Conservation (phyloP, 2,113 vertebrate species). For the Canis aureus region DNA sequence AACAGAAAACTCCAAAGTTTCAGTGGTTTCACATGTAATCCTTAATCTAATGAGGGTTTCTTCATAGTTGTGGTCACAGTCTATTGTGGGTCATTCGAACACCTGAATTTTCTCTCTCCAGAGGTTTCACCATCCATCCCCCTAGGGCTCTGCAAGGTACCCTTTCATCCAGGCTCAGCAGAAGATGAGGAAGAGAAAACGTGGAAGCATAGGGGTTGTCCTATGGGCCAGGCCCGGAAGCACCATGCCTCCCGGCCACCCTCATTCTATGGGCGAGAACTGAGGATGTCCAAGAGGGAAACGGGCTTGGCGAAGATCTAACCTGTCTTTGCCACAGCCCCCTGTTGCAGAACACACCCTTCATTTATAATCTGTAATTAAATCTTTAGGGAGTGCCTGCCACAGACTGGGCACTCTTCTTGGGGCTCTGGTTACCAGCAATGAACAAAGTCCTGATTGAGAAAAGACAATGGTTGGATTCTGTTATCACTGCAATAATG, state of each 20-base stretch:
- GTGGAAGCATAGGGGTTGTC: fast-evolving
- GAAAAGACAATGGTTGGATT: neutral
- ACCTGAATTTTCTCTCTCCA: neutral
- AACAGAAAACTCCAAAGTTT: neutral
- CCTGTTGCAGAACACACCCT: neutral
- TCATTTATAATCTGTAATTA: slow-evolving; percentile 44
- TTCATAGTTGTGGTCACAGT: neutral
- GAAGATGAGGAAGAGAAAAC: neutral
- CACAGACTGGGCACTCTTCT: neutral
- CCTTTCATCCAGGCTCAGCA: neutral
- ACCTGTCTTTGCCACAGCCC: fast-evolving
- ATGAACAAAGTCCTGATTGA: neutral
- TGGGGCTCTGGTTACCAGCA: neutral
- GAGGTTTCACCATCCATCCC: neutral
- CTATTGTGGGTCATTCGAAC: neutral
- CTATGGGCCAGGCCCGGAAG: neutral
- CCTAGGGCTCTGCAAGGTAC: fast-evolving
- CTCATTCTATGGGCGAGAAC: neutral
- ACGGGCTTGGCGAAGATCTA: neutral
- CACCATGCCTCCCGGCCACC: fast-evolving
- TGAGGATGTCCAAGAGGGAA: neutral
- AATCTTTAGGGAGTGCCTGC: slow-evolving; percentile 25
- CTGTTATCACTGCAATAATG: neutral
- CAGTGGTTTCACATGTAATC: neutral
- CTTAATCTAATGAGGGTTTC: neutral